Base-by-base conservation (phyloP, 35 echinoderm and acorn worm species). In the Anneissia japonica region DNA sequence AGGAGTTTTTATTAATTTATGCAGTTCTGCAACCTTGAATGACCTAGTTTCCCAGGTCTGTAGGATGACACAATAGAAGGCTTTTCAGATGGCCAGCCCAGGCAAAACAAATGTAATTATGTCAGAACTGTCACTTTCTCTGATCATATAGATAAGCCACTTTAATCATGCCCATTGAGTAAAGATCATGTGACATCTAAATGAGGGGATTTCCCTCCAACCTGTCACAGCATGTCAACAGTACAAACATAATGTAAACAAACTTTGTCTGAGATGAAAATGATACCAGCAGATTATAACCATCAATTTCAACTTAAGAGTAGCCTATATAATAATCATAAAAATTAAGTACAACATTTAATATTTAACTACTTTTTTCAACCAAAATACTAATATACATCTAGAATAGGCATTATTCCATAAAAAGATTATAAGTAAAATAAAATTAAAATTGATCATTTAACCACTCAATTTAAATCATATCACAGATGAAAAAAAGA, bases 41-140 rank as follows among this genome's bases (percentile, higher is more conserved):
- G 51, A 64, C 51, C 51, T 64, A 64, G 51, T 12, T 64, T 64
- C 2, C 51, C 21, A 64, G 21, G 51, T 1, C 19, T 64, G 51
- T 64, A 19, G 26, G 51, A 12, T 64, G 51, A 64, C 9, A 64
- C 51, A 64, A 64, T 64, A 64, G 51, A 64, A 64, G 7, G 51
- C 51, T 64, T 64, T 45, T 64, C 51, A 64, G 51, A 26, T 64
- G 51, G 21, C 51, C 51, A 64, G 21, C 51, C 51, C 51, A 64
- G 51, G 51, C 51, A 64, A 64, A 64, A 64, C 51, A 64, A 64
- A 64, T 64, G 51, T 64, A 64, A 64, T 64, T 64, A 64, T 64
- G 21, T 16, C 21, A 64, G 51, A 64, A 64, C 51, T 64, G 51
- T 64, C 51, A 64, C 21, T 64, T 6, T 64, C 26, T 3, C 21